Evolutionary conservation across 2,113 vertebrate species (phyloP).

Genomic region (Gambusia affinis): DNA sequence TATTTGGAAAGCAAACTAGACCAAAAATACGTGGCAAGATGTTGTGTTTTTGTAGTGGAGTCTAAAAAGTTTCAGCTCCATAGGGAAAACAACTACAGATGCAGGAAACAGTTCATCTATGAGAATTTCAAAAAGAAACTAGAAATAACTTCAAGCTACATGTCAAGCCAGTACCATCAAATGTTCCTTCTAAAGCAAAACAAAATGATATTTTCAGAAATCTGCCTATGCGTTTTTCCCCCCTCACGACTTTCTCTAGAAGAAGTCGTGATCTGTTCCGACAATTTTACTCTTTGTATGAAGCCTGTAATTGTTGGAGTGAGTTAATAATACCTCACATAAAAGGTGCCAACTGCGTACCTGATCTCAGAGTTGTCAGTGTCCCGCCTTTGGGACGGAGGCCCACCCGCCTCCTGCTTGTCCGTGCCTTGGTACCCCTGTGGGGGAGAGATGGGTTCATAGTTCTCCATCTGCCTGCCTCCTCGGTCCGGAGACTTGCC

Average conservation of each 20-base stretch:
- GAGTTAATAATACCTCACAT: too few relatives aligned
- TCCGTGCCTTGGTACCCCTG: constrained; percentile 88
- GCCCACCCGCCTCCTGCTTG: constrained; percentile 86
- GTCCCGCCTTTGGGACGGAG: constrained; percentile 86
- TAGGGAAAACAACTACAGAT: not conserved
- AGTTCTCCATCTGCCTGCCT: constrained; percentile 86
- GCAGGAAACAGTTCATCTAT: not conserved
- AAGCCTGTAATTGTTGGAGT: not conserved
- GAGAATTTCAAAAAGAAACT: not conserved
- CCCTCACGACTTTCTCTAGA: not conserved
- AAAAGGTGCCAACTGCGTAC: constrained; percentile 65
- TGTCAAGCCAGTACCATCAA: not conserved
- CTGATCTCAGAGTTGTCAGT: constrained; percentile 90
- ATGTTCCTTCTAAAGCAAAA: too few relatives aligned
- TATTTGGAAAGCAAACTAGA: too few relatives aligned
- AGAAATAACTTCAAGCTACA: not conserved
- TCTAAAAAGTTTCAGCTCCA: not conserved
- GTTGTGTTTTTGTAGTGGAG: not conserved
- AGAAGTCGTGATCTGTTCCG: not conserved
- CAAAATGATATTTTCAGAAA: not conserved
- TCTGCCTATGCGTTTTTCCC: not conserved
- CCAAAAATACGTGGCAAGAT: too few relatives aligned
- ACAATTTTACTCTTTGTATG: not conserved
- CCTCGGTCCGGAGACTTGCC: constrained; percentile 96
- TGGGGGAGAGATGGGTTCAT: constrained; percentile 96